Evolutionary conservation across 2,113 vertebrate genomes (phyloP), one percentile per base, ranked within the genome.

Genomic region (Sander lucioperca): DNA sequence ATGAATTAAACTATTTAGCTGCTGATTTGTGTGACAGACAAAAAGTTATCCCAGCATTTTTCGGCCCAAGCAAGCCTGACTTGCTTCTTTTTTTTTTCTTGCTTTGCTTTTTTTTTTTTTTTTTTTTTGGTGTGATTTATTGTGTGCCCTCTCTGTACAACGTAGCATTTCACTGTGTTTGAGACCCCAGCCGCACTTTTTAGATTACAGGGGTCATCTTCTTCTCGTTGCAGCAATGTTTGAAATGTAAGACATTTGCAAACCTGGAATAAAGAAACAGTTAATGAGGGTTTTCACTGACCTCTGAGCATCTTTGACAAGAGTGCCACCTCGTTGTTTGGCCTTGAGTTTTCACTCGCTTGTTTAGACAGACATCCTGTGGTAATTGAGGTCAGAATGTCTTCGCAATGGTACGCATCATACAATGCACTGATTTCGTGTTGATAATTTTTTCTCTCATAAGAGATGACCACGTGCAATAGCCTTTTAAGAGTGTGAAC

Each of bases 361-460:
- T 86, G 73, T 84, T 86, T 74, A 80, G 82, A 84, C 56, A 73
- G 70, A 64, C 79, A 51, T 79, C 61, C 74, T 56, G 64, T 83
- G 78, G 57, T 93, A 93, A 94, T 91, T 92, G 91, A 90, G 91
- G 92, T 93, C 84, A 88, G 78, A 57, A 84, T 87, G 89, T 90
- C 83, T 77, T 61, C 0, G 15, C 21, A 50, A 18, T 0, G 9
- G 23, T 64, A 63, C 72, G 67, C 51, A 50, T 73, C 21, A 47
- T 45, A 58, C 80, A 88, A 79, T 85, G 81, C 56, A 8, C 13
- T 19, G 82, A 90, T 86, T 85, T 83, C 10, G 48, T 59, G 65
- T 80, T 51, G 59, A 82, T 87, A 39, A 77, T 80, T 80, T 43
- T 53, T 23, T 74, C 58, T 82, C 68, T 71, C 23, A 16, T 64